Percentiles rank a stretch among this genome's conserved stretches.
These are phyloP conservation scores for Halcyon chelicuti DNA, from an alignment of 2,797 vertebrate species.

Conservation along the genomic window DNA sequence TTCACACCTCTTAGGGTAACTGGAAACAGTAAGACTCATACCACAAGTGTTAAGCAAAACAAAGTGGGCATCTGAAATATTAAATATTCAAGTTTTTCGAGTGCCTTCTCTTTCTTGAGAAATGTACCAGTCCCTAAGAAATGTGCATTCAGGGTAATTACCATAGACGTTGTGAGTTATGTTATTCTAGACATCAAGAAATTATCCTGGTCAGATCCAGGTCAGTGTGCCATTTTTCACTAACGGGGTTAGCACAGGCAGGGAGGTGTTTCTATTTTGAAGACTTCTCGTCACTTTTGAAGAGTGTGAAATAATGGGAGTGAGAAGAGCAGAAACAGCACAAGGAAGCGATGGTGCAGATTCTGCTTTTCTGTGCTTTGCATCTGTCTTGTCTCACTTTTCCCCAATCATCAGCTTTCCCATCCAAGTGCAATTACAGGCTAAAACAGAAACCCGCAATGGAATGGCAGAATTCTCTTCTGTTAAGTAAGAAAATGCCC, in stretches of 20 bases:
- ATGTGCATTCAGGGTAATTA: background rate
- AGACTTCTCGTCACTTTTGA: background rate
- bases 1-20: background rate
- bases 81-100: background rate
- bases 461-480: conserved; percentile 11
- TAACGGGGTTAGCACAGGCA: background rate
- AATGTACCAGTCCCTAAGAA: background rate
- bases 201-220: background rate
- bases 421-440: conserved; percentile 28
- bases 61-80: background rate
- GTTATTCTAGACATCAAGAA: background rate
- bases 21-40: background rate
- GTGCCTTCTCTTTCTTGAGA: background rate
- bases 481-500: background rate
- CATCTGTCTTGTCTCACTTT: background rate
- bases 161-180: background rate
- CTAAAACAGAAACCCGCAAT: background rate
- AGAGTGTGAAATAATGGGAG: background rate
- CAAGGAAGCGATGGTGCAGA: background rate
- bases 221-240: fast-evolving
- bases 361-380: background rate
- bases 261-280: background rate
- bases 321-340: background rate
- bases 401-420: background rate
- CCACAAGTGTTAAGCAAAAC: background rate